A percentile compares a stretch with the other conserved stretches of the same genome.
These are phyloP conservation scores for Carassius carassius DNA, from an alignment of 2,113 vertebrate species.

Conservation along the genomic window DNA sequence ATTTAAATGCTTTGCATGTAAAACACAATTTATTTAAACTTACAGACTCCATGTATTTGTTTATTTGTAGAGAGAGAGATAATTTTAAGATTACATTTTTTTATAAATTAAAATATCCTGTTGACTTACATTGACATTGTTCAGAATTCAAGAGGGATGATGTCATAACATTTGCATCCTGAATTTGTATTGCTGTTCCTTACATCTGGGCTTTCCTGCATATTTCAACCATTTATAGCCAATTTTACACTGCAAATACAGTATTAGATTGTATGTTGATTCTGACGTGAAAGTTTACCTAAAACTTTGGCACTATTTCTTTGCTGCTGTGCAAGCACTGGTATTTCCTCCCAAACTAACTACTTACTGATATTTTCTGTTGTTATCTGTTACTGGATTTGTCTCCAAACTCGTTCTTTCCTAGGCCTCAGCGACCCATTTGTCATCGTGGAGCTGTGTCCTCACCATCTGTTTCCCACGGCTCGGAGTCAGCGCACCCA, in stretches of 20 bases:
- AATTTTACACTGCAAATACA: no score
- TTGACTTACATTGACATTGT: no score
- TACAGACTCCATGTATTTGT: no score
- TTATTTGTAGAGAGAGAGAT: no score
- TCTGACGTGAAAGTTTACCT: neutral
- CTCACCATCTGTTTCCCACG: conserved; percentile 84
- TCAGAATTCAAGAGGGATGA: no score
- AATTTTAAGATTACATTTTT: no score
- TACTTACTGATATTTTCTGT: neutral
- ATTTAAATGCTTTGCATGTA: no score
- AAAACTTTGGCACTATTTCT: neutral
- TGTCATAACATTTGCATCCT: no score
- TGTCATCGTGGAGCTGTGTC: conserved; percentile 87
- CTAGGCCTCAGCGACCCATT: conserved; percentile 88
- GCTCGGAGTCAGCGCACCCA: conserved; percentile 86
- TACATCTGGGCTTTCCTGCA: neutral
- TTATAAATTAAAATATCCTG: no score
- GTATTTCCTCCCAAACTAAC: neutral
- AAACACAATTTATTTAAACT: no score
- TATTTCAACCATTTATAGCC: neutral
- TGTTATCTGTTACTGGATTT: neutral
- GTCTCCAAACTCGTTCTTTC: neutral
- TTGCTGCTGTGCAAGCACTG: neutral
- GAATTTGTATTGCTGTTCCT: neutral
- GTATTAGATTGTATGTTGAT: neutral